Conservation (phyloP, 2,113 vertebrate species). For the Nothocercus julius region DNA sequence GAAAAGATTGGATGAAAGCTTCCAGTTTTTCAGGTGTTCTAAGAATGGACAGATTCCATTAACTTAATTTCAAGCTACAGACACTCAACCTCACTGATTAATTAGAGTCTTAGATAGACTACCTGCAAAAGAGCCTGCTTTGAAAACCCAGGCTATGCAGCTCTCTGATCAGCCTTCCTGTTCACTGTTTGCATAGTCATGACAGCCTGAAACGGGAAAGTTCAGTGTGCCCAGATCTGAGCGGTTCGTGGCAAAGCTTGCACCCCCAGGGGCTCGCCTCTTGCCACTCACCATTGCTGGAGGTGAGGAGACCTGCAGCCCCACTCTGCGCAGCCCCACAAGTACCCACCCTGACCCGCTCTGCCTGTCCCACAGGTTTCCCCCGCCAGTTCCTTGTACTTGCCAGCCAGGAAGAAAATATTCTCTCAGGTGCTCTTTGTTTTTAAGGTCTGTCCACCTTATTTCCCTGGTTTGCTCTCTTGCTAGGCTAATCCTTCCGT, state of each 20-base stretch:
- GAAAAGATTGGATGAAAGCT: too few species aligned
- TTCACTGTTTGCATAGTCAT: background rate
- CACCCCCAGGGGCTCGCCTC: background rate
- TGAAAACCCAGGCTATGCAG: background rate
- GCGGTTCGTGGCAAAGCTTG: too few species aligned
- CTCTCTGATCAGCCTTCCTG: fast-evolving
- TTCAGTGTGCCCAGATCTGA: background rate
- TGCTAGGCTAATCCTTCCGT: background rate
- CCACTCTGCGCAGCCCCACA: background rate
- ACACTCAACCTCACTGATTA: background rate
- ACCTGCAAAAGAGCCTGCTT: background rate
- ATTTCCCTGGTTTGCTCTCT: background rate
- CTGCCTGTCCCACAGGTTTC: background rate
- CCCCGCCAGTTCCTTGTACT: background rate
- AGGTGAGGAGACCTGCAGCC: background rate
- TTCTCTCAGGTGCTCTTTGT: background rate
- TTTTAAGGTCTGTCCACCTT: background rate
- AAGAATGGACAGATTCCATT: background rate
- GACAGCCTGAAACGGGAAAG: background rate
- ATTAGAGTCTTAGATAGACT: background rate
- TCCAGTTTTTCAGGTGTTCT: background rate
- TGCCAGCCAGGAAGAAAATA: background rate
- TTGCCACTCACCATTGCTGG: fast-evolving
- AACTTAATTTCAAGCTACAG: background rate
- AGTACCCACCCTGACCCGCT: background rate